Conservation (phyloP, 2,113 vertebrate genomes). For the Gallinago paraguaiae region DNA sequence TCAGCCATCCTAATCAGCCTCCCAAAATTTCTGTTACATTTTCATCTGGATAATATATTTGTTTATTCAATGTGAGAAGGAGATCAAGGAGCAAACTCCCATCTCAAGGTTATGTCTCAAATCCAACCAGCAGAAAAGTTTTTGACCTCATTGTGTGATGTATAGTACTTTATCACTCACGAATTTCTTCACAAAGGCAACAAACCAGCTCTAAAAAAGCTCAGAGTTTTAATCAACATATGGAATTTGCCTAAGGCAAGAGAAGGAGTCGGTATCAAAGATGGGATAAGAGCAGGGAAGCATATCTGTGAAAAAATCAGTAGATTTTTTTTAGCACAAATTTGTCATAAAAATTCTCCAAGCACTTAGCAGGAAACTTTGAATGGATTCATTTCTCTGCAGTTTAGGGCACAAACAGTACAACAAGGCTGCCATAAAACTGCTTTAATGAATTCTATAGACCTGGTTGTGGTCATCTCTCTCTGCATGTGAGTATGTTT, state of each 20-base stretch:
- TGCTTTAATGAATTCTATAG: neutral
- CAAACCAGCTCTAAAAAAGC: neutral
- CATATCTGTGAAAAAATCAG: neutral
- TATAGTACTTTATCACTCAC: neutral
- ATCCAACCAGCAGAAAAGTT: neutral
- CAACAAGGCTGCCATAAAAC: neutral
- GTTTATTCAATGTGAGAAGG: neutral
- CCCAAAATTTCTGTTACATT: neutral
- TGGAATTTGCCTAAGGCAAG: neutral
- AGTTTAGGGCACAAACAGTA: neutral
- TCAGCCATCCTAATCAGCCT: neutral
- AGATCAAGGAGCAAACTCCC: neutral
- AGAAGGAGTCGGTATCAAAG: neutral
- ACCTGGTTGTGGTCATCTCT: accelerated
- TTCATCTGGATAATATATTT: neutral
- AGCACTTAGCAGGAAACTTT: neutral
- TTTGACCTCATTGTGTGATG: neutral
- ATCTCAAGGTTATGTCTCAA: neutral
- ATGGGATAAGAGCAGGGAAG: neutral
- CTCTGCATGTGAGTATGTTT: neutral
- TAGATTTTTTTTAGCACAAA: neutral
- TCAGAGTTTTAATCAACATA: neutral
- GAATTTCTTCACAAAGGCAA: neutral
- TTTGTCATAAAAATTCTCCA: neutral
- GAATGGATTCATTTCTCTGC: neutral